Base-by-base conservation (phyloP, 2,797 vertebrate genomes). In the Acanthopagrus latus region DNA sequence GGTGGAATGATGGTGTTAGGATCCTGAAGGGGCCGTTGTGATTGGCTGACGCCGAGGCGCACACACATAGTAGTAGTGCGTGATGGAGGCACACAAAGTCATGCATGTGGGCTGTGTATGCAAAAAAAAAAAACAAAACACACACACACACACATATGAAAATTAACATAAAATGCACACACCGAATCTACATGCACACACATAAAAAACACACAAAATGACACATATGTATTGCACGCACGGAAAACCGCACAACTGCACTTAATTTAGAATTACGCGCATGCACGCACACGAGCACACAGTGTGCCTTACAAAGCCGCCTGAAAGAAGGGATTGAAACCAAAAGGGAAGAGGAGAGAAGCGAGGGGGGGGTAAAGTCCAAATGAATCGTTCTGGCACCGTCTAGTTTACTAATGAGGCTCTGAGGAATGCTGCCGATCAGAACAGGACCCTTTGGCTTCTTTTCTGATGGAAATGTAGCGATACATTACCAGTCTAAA, bases 371-470 rank as follows among this genome's bases (percentile, higher is more conserved):
- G 71, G 41, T 54, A 20, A 58, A 60, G 80, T 80, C 76, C 70
- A 88, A 91, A 88, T 88, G 81, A 88, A 89, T 86, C 66, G 29
- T 70, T 85, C 81, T 91, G 92, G 86, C 88, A 83, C 71, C 58
- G 54, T 88, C 87, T 91, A 78, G 81, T 88, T 94, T 92, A 91
- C 92, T 94, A 94, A 94, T 94, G 91, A 93, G 87, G 88, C 87
- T 84, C 78, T 63, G 82, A 88, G 89, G 88, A 91, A 92, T 84
- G 88, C 79, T 74, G 78, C 65, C 68, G 85, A 91, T 92, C 88
- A 87, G 78, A 90, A 85, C 87, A 70, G 85, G 79, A 87, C 65
- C 74, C 72, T 58, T 67, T 84, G 76, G 88, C 80, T 77, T 55
- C 87, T 80, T 88, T 92, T 92, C 85, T 93, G 85, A 94, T 91